Percentiles rank a stretch among this genome's conserved stretches.
Conservation (phyloP, 2,797 vertebrate species). For the Periophthalmus magnuspinnatus region DNA sequence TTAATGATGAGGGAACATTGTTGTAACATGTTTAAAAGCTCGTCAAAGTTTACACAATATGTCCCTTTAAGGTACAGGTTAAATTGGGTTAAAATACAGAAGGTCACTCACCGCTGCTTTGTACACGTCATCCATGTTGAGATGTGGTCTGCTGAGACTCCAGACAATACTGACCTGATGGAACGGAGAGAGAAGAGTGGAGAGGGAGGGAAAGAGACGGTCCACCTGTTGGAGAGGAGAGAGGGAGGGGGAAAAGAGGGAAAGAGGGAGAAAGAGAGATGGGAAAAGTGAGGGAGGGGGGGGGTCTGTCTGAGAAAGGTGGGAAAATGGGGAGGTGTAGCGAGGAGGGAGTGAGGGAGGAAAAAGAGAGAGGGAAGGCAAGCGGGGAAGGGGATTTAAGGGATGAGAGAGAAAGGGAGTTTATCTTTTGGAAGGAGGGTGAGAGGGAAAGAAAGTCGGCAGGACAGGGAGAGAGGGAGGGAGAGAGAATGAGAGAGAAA, state of each 20-base stretch:
- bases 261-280: background rate
- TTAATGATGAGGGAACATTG: too few relatives aligned
- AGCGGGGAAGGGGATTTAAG: background rate
- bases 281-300: background rate
- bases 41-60: too few relatives aligned
- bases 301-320: background rate
- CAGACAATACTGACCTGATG: background rate
- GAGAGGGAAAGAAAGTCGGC: too few relatives aligned
- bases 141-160: conserved; percentile 13
- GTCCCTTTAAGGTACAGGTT: too few relatives aligned
- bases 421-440: too few relatives aligned
- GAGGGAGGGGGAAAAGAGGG: background rate
- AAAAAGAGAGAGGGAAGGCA: too few relatives aligned
- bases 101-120: conserved; percentile 82
- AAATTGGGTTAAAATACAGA: background rate
- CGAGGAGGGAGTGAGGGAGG: too few relatives aligned
- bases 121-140: conserved; percentile 84
- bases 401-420: too few relatives aligned
- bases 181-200: background rate
- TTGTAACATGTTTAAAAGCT: too few relatives aligned
- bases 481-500: too few relatives aligned
- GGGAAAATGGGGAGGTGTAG: background rate
- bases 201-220: background rate
- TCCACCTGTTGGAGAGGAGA: background rate
- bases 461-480: background rate